phyloP scores from a whole-genome alignment of 2,797 vertebrate species.

The Monodelphis domestica region DNA sequence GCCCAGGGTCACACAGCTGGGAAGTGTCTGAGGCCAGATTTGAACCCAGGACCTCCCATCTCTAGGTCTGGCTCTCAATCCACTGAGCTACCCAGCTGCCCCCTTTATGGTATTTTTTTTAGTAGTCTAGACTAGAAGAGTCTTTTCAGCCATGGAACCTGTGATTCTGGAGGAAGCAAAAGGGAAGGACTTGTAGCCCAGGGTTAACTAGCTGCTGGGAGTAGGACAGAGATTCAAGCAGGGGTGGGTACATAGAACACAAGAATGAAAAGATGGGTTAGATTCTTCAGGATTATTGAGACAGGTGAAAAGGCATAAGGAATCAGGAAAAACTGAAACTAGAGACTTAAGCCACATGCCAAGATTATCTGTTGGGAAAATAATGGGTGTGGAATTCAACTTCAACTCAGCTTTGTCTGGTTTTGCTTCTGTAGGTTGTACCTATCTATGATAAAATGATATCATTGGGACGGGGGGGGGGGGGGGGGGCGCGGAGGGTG shows the following conservation, averaged over 20 bases:
- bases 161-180: neutral
- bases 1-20: no score
- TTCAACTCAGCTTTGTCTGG: conserved; percentile 4
- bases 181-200: conserved; percentile 3
- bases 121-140: neutral
- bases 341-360: conserved; percentile 7
- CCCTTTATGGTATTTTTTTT: conserved; percentile 48
- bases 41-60: no score
- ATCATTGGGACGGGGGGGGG: neutral
- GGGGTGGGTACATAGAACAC: neutral
- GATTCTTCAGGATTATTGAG: neutral
- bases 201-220: conserved; percentile 2
- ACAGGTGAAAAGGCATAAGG: neutral
- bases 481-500: no score
- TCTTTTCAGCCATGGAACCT: neutral
- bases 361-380: neutral
- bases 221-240: conserved; percentile 9
- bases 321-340: conserved; percentile 19
- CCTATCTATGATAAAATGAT: conserved; percentile 30
- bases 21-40: no score
- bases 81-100: no score
- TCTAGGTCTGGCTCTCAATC: no score
- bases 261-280: neutral
- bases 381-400: conserved; percentile 10
- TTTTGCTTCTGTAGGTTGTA: neutral